Conservation (phyloP, 1,140 invertebrate species). For the Ips nitidus region DNA sequence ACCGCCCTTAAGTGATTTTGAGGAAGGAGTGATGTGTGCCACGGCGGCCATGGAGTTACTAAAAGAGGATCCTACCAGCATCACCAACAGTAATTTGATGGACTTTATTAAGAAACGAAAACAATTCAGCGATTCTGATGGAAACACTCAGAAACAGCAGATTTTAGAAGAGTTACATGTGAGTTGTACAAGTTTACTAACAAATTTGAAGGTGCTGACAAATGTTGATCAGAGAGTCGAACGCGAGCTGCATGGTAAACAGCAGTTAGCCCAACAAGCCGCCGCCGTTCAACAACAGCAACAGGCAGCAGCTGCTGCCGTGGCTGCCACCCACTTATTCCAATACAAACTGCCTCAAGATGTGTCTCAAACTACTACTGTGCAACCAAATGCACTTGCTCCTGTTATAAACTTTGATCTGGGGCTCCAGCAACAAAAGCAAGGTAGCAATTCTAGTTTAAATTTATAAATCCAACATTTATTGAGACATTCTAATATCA, state of each 20-base stretch:
- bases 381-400: slow-evolving; percentile 40
- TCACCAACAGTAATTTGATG: slow-evolving; percentile 49
- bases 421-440: slow-evolving; percentile 44
- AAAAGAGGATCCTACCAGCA: slow-evolving; percentile 50
- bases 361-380: slow-evolving; percentile 43
- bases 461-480: background rate
- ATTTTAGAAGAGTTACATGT: slow-evolving; percentile 78
- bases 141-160: slow-evolving; percentile 72
- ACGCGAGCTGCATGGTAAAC: slow-evolving; percentile 70
- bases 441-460: slow-evolving; percentile 38
- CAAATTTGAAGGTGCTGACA: background rate
- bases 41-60: slow-evolving; percentile 49
- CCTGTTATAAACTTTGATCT: slow-evolving; percentile 50
- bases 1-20: slow-evolving; percentile 52
- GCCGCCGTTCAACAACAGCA: slow-evolving; percentile 36
- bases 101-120: slow-evolving; percentile 51
- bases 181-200: slow-evolving; percentile 26
- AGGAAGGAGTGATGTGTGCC: slow-evolving; percentile 46
- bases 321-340: slow-evolving; percentile 40
- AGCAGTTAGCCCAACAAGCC: slow-evolving; percentile 37
- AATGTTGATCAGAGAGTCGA: slow-evolving; percentile 64
- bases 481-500: background rate
- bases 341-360: slow-evolving; percentile 51
- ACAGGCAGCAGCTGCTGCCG: slow-evolving; percentile 21
- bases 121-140: slow-evolving; percentile 56